Conservation (phyloP, 2,888 invertebrate genomes). For the Catocala nupta region DNA sequence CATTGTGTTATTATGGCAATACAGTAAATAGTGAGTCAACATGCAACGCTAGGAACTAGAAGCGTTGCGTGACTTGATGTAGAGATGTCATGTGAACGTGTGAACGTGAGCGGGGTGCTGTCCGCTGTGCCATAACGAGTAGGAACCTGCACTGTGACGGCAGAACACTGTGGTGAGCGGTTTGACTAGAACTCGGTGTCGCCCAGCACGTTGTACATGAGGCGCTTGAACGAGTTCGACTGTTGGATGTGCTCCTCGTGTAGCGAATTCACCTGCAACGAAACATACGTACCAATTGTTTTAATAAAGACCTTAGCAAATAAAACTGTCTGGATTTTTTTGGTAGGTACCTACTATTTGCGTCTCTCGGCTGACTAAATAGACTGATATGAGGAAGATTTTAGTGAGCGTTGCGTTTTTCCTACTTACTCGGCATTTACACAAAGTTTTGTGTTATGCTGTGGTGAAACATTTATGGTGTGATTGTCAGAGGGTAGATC, state of each 20-base stretch:
- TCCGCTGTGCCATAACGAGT: constrained; percentile 47
- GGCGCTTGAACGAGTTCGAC: constrained; percentile 96
- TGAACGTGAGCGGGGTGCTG: constrained; percentile 23
- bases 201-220: constrained; percentile 96
- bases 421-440: too few relatives aligned
- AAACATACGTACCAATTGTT: constrained; percentile 12
- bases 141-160: constrained; percentile 48
- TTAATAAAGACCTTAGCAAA: not conserved
- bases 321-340: too few relatives aligned
- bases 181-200: constrained; percentile 89
- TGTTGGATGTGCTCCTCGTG: constrained; percentile 95
- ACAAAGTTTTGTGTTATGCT: too few relatives aligned
- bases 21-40: constrained; percentile 25
- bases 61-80: constrained; percentile 38
- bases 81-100: not conserved
- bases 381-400: too few relatives aligned
- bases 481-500: too few relatives aligned
- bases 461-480: too few relatives aligned
- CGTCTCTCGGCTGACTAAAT: too few relatives aligned
- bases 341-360: too few relatives aligned
- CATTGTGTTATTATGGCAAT: constrained; percentile 40
- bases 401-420: too few relatives aligned
- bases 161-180: constrained; percentile 27
- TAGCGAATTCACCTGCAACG: constrained; percentile 89
- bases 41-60: constrained; percentile 26